phyloP scores from a whole-genome alignment of 2,888 invertebrate species.

The Coremacera marginata region DNA sequence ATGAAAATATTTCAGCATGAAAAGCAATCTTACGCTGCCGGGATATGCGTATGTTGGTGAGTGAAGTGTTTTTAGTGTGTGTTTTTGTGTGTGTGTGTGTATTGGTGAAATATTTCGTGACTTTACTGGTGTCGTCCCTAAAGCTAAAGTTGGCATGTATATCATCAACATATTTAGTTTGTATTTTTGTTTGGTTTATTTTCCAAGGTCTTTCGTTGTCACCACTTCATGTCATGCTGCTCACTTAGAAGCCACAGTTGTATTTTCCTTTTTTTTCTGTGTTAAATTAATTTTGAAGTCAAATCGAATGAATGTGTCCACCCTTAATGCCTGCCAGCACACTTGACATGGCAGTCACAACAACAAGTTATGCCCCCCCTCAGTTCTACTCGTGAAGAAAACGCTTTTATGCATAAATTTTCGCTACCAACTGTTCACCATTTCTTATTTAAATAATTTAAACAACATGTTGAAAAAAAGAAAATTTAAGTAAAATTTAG shows the following conservation, averaged over 20 bases:
- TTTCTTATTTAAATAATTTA: too few species aligned
- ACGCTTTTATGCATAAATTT: too few species aligned
- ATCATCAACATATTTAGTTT: neutral
- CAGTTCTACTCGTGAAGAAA: too few species aligned
- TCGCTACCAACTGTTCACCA: too few species aligned
- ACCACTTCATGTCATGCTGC: neutral
- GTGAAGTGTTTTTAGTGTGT: neutral
- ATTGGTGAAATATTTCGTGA: slow-evolving; percentile 12
- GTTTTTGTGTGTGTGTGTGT: neutral
- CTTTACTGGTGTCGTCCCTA: neutral
- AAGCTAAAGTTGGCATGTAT: slow-evolving; percentile 14
- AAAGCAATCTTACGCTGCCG: too few species aligned
- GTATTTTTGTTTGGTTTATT: neutral
- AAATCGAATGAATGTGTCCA: too few species aligned
- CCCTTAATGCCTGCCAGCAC: too few species aligned
- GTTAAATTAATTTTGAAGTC: too few species aligned
- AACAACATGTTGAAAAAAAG: too few species aligned
- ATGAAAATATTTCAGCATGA: neutral
- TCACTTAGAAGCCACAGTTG: neutral
- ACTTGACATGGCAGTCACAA: too few species aligned
- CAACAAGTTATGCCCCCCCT: too few species aligned
- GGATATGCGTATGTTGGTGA: neutral
- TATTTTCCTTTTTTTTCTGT: neutral
- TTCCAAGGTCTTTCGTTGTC: neutral
- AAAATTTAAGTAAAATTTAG: too few species aligned